Evolutionary conservation across 2,888 invertebrate genomes (phyloP).

Genomic region (Hyposoter didymator): DNA sequence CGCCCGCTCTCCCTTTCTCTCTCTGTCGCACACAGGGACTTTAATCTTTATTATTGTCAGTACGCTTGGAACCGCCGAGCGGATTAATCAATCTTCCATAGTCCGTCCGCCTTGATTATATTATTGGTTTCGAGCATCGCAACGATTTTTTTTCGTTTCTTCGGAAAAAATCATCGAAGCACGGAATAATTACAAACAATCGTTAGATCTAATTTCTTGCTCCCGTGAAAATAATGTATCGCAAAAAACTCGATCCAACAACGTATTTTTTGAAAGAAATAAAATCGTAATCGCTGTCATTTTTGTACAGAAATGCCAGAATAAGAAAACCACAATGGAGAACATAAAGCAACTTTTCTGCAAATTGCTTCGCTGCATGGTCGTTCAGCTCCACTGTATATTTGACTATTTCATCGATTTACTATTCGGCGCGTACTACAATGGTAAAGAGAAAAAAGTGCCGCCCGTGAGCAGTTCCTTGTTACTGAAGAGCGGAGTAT

Average conservation of each 20-base stretch:
- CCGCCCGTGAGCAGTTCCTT: constrained; percentile 83
- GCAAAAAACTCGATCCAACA: neutral
- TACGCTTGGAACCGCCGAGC: neutral
- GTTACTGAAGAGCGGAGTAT: constrained; percentile 88
- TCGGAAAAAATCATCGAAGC: neutral
- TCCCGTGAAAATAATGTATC: neutral
- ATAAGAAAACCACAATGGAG: constrained; percentile 49
- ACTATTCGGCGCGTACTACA: constrained; percentile 84
- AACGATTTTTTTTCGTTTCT: neutral
- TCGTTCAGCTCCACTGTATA: constrained; percentile 79
- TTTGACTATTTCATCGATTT: constrained; percentile 84
- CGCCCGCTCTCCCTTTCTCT: neutral
- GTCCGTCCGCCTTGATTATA: neutral
- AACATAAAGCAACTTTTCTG: constrained; percentile 68
- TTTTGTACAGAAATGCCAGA: constrained; percentile 37
- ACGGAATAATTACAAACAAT: neutral
- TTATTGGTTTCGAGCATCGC: neutral
- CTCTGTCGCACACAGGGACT: neutral
- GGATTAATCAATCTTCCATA: neutral
- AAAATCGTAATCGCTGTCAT: neutral
- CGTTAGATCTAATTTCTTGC: neutral
- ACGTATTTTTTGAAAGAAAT: neutral
- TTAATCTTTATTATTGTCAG: neutral
- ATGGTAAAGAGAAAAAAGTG: constrained; percentile 80
- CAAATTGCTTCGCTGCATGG: constrained; percentile 73